Conservation (phyloP, 1,140 invertebrate genomes). For the Plectus sambesii region DNA sequence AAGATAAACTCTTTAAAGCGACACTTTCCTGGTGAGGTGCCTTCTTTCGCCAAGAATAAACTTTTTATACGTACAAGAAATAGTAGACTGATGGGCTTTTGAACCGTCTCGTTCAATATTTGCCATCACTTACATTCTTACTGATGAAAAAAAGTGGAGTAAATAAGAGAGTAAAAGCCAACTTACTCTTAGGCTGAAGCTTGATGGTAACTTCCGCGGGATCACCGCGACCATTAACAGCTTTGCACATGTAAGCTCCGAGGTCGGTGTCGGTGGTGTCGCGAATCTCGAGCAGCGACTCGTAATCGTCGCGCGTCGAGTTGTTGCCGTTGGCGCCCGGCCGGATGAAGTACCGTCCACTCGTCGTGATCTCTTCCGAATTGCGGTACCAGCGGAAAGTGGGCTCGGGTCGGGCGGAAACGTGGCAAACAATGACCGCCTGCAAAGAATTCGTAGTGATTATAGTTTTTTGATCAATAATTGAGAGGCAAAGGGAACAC, state of each 20-base stretch:
- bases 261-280: conserved; percentile 24
- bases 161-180: no score
- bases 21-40: no score
- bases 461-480: no score
- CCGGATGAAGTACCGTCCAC: conserved; percentile 9
- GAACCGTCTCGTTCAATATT: no score
- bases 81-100: no score
- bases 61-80: no score
- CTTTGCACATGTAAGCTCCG: conserved; percentile 24
- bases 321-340: conserved; percentile 6
- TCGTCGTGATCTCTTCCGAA: conserved; percentile 18
- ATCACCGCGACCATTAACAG: conserved; percentile 22
- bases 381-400: conserved; percentile 22
- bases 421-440: conserved; percentile 22
- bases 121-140: no score
- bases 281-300: conserved; percentile 23
- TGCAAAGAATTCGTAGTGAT: no score
- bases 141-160: no score
- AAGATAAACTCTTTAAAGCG: no score
- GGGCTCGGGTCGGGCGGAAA: conserved; percentile 32
- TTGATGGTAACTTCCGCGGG: conserved; percentile 20
- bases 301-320: conserved; percentile 21
- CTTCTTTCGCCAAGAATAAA: no score
- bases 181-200: conserved; percentile 24
- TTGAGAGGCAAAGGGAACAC: no score